These are phyloP conservation scores for Mesembrinibis cayennensis DNA, from an alignment of 2,113 vertebrate genomes.

Conservation along the genomic window DNA sequence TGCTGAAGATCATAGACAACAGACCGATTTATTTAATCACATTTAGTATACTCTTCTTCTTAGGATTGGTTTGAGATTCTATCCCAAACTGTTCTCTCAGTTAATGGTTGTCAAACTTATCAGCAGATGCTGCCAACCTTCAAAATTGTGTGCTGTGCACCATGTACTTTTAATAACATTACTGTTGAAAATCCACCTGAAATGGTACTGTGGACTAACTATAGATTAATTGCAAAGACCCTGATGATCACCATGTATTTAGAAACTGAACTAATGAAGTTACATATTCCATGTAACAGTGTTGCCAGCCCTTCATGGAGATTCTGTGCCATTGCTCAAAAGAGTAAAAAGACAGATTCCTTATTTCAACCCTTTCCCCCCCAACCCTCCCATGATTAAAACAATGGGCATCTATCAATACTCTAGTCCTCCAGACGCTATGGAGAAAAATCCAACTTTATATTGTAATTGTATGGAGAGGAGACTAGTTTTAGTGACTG, in stretches of 20 bases:
- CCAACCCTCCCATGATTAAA: not conserved
- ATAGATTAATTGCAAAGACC: not conserved
- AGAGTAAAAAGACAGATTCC: not conserved
- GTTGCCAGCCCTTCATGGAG: not conserved
- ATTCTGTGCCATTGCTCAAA: not conserved
- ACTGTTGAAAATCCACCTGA: not conserved
- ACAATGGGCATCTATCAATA: not conserved
- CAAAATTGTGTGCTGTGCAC: not conserved
- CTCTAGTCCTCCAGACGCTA: not conserved
- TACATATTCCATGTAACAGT: not conserved
- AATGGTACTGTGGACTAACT: not conserved
- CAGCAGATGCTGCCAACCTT: not conserved
- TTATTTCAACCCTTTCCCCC: not conserved
- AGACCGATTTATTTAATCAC: not conserved
- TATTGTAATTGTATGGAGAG: not conserved
- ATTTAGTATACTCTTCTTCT: not conserved
- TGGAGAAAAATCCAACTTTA: not conserved
- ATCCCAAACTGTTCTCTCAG: not conserved
- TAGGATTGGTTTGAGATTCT: not conserved
- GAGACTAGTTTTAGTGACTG: not conserved
- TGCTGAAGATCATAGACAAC: not conserved
- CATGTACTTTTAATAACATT: not conserved
- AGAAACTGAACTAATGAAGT: not conserved
- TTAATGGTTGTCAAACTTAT: not conserved
- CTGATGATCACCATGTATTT: not conserved